Conservation (phyloP, 2,797 vertebrate genomes). For the Sylvia borin region DNA sequence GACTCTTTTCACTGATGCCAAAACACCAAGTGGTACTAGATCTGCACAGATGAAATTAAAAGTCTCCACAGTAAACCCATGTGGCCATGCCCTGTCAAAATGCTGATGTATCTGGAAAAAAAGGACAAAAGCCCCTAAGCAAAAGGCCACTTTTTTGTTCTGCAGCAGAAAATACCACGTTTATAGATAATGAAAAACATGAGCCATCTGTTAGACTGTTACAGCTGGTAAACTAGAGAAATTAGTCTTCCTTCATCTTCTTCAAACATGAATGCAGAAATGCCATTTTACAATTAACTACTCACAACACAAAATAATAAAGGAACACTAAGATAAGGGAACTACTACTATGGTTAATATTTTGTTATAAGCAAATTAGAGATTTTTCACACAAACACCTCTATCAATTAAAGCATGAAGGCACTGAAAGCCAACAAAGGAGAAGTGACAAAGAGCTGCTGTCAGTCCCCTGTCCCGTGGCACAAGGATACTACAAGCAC, state of each 20-base stretch:
- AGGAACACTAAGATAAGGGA: neutral
- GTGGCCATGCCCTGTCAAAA: neutral
- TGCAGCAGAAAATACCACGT: neutral
- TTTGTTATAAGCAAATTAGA: neutral
- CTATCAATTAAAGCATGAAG: neutral
- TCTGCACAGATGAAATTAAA: neutral
- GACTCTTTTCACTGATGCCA: neutral
- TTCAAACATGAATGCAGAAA: neutral
- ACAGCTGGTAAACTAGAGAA: neutral
- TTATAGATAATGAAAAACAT: neutral
- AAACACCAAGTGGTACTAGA: neutral
- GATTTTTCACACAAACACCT: neutral
- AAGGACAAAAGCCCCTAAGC: neutral
- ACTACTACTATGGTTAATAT: neutral
- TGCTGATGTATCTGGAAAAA: fast-evolving
- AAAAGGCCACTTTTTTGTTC: neutral
- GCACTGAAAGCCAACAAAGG: neutral
- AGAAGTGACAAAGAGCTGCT: neutral
- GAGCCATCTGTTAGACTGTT: neutral
- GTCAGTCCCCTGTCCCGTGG: neutral
- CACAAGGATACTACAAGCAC: neutral
- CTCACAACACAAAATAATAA: neutral
- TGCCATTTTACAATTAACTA: neutral
- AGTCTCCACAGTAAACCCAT: neutral
- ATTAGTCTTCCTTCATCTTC: neutral